A percentile compares a stretch with the other conserved stretches of the same genome.
Conservation (phyloP, 2,113 vertebrate genomes). For the Tringa solitaria region DNA sequence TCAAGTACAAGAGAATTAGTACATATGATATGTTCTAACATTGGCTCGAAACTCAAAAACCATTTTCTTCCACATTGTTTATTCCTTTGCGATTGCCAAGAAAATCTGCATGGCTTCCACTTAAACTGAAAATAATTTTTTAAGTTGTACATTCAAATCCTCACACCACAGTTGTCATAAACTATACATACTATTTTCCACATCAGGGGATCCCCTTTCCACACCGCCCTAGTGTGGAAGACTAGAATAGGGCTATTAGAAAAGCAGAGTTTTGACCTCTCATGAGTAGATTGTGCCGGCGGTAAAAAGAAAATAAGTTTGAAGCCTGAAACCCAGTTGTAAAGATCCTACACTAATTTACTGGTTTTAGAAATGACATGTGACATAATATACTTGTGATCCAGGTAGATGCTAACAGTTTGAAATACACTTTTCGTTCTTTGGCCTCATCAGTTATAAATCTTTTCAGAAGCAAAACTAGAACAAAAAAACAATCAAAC, state of each 20-base stretch:
- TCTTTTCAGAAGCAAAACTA: neutral
- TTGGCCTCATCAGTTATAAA: neutral
- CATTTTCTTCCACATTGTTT: neutral
- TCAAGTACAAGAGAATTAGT: neutral
- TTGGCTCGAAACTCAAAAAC: neutral
- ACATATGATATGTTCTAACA: neutral
- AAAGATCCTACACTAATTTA: neutral
- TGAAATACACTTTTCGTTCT: neutral
- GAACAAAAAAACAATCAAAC: neutral
- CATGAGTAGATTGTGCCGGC: neutral
- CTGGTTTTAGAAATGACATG: neutral
- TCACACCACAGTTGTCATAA: neutral
- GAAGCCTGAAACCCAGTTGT: neutral
- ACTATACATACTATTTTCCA: neutral
- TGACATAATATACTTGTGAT: neutral
- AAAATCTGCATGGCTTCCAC: neutral
- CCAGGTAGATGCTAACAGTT: neutral
- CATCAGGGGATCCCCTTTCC: neutral
- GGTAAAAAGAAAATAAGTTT: neutral
- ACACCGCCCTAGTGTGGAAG: neutral
- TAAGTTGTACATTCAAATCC: neutral
- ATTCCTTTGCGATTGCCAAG: neutral
- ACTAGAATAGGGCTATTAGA: neutral
- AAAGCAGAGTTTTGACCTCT: neutral
- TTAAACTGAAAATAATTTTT: neutral